phyloP scores from a whole-genome alignment of 2,113 vertebrate genomes.

The Garra rufa region DNA sequence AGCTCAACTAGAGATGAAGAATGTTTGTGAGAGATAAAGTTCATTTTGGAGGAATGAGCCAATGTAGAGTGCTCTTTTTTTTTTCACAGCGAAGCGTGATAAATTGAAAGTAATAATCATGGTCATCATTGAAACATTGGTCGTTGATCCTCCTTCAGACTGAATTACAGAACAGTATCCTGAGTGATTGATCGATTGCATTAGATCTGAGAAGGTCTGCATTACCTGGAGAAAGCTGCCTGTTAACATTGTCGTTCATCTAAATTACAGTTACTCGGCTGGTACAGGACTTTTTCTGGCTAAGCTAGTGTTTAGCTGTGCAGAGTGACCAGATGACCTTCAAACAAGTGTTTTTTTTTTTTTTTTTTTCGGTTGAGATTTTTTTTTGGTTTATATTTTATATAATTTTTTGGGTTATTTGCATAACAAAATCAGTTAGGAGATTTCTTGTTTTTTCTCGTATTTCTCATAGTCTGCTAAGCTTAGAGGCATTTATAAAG shows the following conservation, averaged over 20 bases:
- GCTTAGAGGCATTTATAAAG: too few relatives aligned
- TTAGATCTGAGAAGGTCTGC: background rate
- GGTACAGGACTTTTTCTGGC: background rate
- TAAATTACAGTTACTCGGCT: background rate
- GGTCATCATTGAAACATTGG: background rate
- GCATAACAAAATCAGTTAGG: too few relatives aligned
- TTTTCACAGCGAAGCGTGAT: background rate
- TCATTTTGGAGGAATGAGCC: conserved; percentile 12
- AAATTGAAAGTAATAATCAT: background rate
- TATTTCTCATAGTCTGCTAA: too few relatives aligned
- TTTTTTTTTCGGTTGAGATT: too few relatives aligned
- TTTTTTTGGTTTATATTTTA: too few relatives aligned
- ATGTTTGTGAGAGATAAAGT: conserved; percentile 1
- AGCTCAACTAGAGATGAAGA: conserved; percentile 16
- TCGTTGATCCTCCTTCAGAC: background rate
- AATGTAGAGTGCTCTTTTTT: background rate
- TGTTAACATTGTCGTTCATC: background rate
- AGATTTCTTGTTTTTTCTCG: too few relatives aligned
- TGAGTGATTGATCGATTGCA: background rate
- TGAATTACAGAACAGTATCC: background rate
- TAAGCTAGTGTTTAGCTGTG: background rate
- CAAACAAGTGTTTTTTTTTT: too few relatives aligned
- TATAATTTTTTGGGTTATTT: too few relatives aligned
- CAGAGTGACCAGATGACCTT: background rate
- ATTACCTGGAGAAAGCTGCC: background rate